Base-by-base conservation (phyloP, 2,113 vertebrate species). In the Muntiacus reevesi region DNA sequence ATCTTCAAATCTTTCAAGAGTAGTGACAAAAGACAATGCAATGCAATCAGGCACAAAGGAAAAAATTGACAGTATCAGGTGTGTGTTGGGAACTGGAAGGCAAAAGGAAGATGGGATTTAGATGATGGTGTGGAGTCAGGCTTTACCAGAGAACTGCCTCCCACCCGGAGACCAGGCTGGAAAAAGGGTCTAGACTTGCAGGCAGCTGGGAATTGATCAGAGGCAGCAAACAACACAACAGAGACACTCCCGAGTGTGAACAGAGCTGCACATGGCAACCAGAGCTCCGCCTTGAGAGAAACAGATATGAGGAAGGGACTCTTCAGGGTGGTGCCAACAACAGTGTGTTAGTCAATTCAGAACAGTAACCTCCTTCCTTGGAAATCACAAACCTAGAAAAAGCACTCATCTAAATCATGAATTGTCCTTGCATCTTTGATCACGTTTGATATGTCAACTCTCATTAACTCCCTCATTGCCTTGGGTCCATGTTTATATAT, bases 261-360 rank as follows among this genome's bases (percentile, higher is more conserved):
- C 0, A 25, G 33, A 19, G 12, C 12, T 85, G 11, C 23, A 27
- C 1, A 9, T 27, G 14, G 25, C 82, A 54, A 85, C 0, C 4
- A 50, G 12, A 57, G 25, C 12, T 76, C 64, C 7, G 1, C 2
- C 55, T 85, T 9, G 7, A 87, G 23, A 88, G 23, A 60, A 84
- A 71, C 2, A 14, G 17, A 43, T 17, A 19, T 7, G 10, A 81
- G 5, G 10, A 47, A 89, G 14, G 9, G 7, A 10, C 2, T 19
- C 3, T 40, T 40, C 14, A 47, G 8, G 25, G 5, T 45, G 40
- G 4, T 30, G 19, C 10, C 15, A 2, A 85, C 3, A 7, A 8
- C 12, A 71, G 2, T 57, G 7, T 16, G 33, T 13, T 1, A 0
- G 2, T 71, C 33, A 60, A 62, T 54, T 96, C 33, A 60, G 17